phyloP scores from a whole-genome alignment of 2,113 vertebrate species.

The Athene cunicularia region DNA sequence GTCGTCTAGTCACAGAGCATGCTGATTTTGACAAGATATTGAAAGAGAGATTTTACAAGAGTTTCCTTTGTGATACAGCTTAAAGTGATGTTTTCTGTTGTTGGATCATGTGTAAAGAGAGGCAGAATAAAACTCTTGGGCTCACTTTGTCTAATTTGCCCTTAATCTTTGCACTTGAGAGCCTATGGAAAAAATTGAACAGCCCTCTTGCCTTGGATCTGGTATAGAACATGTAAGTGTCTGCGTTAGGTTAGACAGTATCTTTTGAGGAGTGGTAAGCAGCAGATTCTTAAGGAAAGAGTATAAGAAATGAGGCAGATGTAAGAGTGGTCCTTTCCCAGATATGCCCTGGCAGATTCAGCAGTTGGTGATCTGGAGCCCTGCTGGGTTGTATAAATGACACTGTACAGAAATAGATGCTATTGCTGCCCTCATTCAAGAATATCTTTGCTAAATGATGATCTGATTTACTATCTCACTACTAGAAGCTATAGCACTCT shows the following conservation, averaged over 20 bases:
- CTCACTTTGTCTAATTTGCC: not conserved
- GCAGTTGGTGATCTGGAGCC: not conserved
- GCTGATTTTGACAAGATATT: slow-evolving; percentile 77
- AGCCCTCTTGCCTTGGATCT: not conserved
- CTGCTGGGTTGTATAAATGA: not conserved
- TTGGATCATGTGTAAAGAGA: not conserved
- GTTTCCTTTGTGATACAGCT: slow-evolving; percentile 31
- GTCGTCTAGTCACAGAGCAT: slow-evolving; percentile 77
- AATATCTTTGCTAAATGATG: not conserved
- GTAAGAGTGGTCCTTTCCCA: not conserved
- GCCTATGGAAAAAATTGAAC: not conserved
- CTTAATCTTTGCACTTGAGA: not conserved
- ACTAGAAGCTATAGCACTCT: not conserved
- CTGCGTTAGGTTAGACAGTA: not conserved
- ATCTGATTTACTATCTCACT: not conserved
- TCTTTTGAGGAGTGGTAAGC: not conserved
- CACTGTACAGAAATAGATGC: not conserved
- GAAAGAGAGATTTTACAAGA: slow-evolving; percentile 66
- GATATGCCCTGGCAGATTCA: not conserved
- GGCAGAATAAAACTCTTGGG: not conserved
- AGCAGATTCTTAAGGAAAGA: not conserved
- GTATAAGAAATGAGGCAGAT: not conserved
- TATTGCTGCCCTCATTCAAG: not conserved
- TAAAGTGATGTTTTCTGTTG: not conserved
- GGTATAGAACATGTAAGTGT: not conserved